A percentile compares a stretch with the other conserved stretches of the same genome.
These are phyloP conservation scores for Trogon surrucura DNA, from an alignment of 2,113 vertebrate genomes.

Conservation along the genomic window DNA sequence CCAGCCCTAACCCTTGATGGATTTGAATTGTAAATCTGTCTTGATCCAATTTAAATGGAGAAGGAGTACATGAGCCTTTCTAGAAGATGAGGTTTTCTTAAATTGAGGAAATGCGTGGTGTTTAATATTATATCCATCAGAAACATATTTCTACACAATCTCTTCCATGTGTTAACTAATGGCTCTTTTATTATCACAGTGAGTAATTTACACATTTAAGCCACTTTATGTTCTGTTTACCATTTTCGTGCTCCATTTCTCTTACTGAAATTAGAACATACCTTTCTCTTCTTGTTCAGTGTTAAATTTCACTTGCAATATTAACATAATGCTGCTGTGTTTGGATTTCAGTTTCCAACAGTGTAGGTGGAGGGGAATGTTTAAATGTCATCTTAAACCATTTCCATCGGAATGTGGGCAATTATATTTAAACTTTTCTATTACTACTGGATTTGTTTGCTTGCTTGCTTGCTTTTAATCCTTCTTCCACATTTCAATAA, in stretches of 20 bases:
- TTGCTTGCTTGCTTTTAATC: not conserved
- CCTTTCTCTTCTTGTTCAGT: not conserved
- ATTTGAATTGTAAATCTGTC: not conserved
- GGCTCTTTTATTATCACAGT: not conserved
- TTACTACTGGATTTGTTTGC: not conserved
- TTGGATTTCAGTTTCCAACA: not conserved
- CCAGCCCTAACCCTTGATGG: too few species aligned
- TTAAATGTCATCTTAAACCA: not conserved
- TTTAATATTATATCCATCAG: not conserved
- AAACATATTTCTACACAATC: not conserved
- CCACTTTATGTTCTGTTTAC: not conserved
- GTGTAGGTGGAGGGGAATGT: not conserved
- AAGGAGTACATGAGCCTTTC: not conserved
- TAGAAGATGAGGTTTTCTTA: rapidly evolving
- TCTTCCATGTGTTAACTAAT: not conserved
- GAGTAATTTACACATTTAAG: not conserved
- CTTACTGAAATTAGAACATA: not conserved
- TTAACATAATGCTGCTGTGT: not conserved
- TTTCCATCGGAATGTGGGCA: not conserved
- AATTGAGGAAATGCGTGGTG: not conserved
- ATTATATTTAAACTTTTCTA: not conserved
- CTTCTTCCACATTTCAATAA: not conserved
- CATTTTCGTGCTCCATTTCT: not conserved
- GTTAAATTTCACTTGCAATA: not conserved
- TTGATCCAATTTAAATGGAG: not conserved